These are phyloP conservation scores for Oceanodroma tethys DNA, from an alignment of 2,113 vertebrate genomes.

Conservation along the genomic window DNA sequence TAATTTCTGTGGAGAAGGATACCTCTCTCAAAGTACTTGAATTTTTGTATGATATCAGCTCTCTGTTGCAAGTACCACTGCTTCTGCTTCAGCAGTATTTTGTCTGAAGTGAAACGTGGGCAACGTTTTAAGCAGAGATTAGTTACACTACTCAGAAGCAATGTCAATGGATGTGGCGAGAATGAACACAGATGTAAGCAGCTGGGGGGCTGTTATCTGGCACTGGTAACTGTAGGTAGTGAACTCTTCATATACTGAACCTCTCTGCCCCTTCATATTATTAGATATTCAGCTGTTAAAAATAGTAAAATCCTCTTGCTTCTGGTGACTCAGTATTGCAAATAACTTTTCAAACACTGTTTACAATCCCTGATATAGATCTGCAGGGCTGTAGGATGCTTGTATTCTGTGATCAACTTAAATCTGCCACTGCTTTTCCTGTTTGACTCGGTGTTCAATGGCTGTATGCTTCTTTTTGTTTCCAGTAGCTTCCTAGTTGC, in stretches of 20 bases:
- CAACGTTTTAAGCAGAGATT: not conserved
- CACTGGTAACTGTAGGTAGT: not conserved
- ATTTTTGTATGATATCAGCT: not conserved
- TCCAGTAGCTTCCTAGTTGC: not conserved
- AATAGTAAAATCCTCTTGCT: not conserved
- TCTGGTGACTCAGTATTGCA: not conserved
- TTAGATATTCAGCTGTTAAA: not conserved
- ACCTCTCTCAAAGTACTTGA: not conserved
- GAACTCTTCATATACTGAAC: not conserved
- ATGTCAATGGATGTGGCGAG: not conserved
- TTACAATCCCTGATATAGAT: not conserved
- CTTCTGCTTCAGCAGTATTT: not conserved
- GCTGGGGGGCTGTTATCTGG: not conserved
- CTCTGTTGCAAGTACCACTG: not conserved
- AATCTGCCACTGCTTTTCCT: not conserved
- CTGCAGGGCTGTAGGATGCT: not conserved
- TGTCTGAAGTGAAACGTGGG: not conserved
- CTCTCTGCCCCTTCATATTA: not conserved
- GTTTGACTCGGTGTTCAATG: not conserved
- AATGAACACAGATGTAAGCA: not conserved
- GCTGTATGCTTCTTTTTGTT: not conserved
- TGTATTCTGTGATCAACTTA: not conserved
- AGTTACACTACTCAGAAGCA: not conserved
- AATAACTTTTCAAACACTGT: not conserved
- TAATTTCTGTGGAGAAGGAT: not conserved